Evolutionary conservation across 2,888 invertebrate genomes (phyloP).

Genomic region (Platycheirus rosarum): DNA sequence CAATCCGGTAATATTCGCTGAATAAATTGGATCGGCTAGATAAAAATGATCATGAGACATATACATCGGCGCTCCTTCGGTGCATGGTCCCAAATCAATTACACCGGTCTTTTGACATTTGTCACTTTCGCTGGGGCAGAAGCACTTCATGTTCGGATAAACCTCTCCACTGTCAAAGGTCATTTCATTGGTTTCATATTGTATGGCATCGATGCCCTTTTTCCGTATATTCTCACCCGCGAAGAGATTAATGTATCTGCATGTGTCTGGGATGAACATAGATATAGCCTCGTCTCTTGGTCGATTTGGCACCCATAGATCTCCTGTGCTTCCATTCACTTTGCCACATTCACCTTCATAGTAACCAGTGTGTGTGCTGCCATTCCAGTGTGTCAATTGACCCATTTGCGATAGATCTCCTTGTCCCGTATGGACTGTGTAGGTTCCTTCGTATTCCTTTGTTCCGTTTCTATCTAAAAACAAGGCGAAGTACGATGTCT

Average conservation of each 20-base stretch:
- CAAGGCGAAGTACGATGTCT: constrained; percentile 91
- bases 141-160: constrained; percentile 86
- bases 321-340: constrained; percentile 90
- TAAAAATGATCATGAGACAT: constrained; percentile 92
- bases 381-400: constrained; percentile 88
- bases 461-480: constrained; percentile 90
- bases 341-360: constrained; percentile 86
- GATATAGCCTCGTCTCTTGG: constrained; percentile 83
- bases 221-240: constrained; percentile 75
- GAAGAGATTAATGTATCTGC: constrained; percentile 85
- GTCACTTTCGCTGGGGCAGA: constrained; percentile 83
- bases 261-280: constrained; percentile 89
- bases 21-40: constrained; percentile 87
- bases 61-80: constrained; percentile 90
- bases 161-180: constrained; percentile 88
- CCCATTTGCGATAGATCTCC: constrained; percentile 86
- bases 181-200: constrained; percentile 84
- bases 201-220: constrained; percentile 78
- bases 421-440: constrained; percentile 89
- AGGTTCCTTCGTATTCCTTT: constrained; percentile 88
- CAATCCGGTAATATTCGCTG: constrained; percentile 86
- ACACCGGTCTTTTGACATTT: constrained; percentile 85
- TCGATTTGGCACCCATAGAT: constrained; percentile 88
- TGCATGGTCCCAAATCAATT: constrained; percentile 87
- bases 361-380: constrained; percentile 83